Evolutionary conservation across 2,113 vertebrate genomes (phyloP).

Genomic region (Tragelaphus scriptus): DNA sequence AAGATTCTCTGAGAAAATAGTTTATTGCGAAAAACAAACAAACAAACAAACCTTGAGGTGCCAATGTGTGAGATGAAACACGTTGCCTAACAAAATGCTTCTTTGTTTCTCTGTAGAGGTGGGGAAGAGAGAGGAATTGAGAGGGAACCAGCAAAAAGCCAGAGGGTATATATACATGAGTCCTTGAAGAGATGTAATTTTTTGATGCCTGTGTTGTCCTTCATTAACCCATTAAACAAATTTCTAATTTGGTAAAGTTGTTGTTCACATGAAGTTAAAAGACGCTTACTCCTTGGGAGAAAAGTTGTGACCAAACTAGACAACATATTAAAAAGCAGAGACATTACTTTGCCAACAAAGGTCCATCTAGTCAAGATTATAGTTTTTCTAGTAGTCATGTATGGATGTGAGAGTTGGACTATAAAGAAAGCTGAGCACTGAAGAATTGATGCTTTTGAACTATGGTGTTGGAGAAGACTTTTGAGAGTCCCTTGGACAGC

Average conservation of each 20-base stretch:
- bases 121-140: background rate
- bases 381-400: background rate
- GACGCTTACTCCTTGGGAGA: background rate
- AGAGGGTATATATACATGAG: background rate
- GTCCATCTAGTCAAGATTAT: background rate
- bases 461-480: background rate
- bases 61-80: background rate
- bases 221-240: background rate
- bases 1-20: background rate
- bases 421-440: fast-evolving
- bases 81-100: background rate
- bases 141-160: background rate
- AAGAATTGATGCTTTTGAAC: background rate
- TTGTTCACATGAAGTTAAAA: background rate
- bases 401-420: background rate
- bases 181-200: background rate
- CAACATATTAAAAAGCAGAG: background rate
- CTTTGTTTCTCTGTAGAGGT: background rate
- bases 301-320: background rate
- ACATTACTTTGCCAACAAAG: background rate
- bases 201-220: background rate
- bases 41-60: background rate
- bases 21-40: background rate
- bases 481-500: background rate
- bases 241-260: background rate